Percentiles rank a stretch among this genome's conserved stretches.
phyloP scores from a whole-genome alignment of 2,797 vertebrate species.

The Meda fulgida region DNA sequence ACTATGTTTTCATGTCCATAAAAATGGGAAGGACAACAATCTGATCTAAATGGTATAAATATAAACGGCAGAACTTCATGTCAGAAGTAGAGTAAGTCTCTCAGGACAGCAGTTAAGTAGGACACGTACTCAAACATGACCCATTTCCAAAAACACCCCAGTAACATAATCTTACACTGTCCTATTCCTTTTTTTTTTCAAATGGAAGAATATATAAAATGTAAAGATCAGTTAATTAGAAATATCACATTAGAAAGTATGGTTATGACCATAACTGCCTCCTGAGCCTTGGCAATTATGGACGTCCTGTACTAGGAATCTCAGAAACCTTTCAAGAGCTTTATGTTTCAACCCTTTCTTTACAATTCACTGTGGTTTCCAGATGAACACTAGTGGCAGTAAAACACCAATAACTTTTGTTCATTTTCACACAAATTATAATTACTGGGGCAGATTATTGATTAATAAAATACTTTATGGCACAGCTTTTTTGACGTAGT shows the following conservation, averaged over 20 bases:
- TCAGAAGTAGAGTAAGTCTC: constrained; percentile 73
- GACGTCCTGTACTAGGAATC: not conserved
- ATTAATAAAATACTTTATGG: not conserved
- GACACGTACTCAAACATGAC: constrained; percentile 65
- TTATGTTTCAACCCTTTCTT: not conserved
- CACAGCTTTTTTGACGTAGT: not conserved
- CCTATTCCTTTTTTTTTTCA: constrained; percentile 36
- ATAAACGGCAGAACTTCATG: constrained; percentile 18
- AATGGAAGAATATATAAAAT: not conserved
- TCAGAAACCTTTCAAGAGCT: not conserved
- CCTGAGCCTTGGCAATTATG: not conserved
- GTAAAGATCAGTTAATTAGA: not conserved
- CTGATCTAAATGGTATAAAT: constrained; percentile 49
- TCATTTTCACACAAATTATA: not conserved
- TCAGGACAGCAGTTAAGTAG: constrained; percentile 70
- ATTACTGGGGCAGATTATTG: not conserved
- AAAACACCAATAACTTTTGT: not conserved
- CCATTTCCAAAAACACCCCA: constrained; percentile 51
- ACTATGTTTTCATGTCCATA: not conserved
- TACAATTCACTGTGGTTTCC: not conserved
- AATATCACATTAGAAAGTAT: not conserved
- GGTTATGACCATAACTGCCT: not conserved
- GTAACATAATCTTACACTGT: constrained; percentile 24
- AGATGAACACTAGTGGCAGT: not conserved
- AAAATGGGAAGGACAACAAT: not conserved